Conservation (phyloP, 2,113 vertebrate genomes). For the Coptodon bakossiorum region DNA sequence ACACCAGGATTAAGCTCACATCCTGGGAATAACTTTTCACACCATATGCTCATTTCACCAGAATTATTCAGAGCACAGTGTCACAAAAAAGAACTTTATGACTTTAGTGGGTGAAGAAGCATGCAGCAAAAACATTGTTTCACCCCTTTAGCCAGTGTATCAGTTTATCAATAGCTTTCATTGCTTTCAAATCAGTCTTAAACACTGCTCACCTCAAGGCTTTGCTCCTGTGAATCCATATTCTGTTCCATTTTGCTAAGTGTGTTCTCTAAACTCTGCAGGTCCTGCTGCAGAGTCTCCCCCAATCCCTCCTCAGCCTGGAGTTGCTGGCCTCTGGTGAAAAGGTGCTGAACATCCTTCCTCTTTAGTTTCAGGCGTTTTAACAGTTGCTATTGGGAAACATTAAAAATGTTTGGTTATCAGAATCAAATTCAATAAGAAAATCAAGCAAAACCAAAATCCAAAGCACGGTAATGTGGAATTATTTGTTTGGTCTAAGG, state of each 20-base stretch:
- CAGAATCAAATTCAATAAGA: neutral
- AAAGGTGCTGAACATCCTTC: constrained; percentile 83
- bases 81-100: neutral
- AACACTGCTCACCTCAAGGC: constrained; percentile 76
- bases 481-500: neutral
- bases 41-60: neutral
- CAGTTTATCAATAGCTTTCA: neutral
- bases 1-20: neutral
- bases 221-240: constrained; percentile 84
- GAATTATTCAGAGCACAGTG: neutral
- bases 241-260: constrained; percentile 80
- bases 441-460: neutral
- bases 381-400: constrained; percentile 78
- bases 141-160: neutral
- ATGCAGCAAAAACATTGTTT: neutral
- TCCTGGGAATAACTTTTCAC: neutral
- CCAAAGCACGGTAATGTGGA: no score
- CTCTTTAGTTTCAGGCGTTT: constrained; percentile 81
- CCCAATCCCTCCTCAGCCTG: constrained; percentile 77
- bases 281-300: constrained; percentile 77
- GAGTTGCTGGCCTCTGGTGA: constrained; percentile 76
- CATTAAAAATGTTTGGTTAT: neutral
- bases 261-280: constrained; percentile 79
- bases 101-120: neutral
- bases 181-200: neutral